These are phyloP conservation scores for Linepithema humile DNA, from an alignment of 1,140 invertebrate genomes.

Conservation along the genomic window DNA sequence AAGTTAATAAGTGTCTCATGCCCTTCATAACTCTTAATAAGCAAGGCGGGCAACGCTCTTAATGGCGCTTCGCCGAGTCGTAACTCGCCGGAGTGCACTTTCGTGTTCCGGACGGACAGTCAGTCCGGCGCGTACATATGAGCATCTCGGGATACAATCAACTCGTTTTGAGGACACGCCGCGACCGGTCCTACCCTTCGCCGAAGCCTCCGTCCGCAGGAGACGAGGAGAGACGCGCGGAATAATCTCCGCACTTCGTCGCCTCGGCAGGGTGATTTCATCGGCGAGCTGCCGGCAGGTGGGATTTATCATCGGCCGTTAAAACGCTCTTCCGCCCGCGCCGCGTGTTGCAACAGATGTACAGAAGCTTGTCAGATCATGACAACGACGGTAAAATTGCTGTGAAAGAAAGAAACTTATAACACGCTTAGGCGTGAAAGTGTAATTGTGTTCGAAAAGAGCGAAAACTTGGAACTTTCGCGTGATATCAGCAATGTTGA, in stretches of 20 bases:
- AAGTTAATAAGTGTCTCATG: slow-evolving; percentile 65
- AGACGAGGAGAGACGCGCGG: slow-evolving; percentile 64
- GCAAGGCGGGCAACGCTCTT: slow-evolving; percentile 62
- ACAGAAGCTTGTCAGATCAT: slow-evolving; percentile 56
- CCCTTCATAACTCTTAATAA: slow-evolving; percentile 70
- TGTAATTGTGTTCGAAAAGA: slow-evolving; percentile 3
- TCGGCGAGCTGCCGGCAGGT: slow-evolving; percentile 69
- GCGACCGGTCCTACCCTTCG: slow-evolving; percentile 66
- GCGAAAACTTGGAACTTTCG: neutral
- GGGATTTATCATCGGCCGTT: slow-evolving; percentile 77
- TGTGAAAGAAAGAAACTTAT: slow-evolving; percentile 11
- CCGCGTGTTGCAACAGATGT: slow-evolving; percentile 69
- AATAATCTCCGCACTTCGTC: slow-evolving; percentile 75
- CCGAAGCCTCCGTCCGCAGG: slow-evolving; percentile 38
- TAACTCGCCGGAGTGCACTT: slow-evolving; percentile 69
- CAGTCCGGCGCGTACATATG: slow-evolving; percentile 40
- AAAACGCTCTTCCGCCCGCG: slow-evolving; percentile 39
- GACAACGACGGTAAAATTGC: slow-evolving; percentile 38
- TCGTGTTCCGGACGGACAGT: slow-evolving; percentile 64
- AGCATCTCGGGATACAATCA: slow-evolving; percentile 60
- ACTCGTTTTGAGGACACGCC: slow-evolving; percentile 16
- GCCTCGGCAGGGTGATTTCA: slow-evolving; percentile 71
- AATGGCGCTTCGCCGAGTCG: slow-evolving; percentile 66
- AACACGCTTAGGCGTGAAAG: neutral
- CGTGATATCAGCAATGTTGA: neutral